Conservation (phyloP, 2,888 invertebrate species). For the Leptarthrus brevirostris region DNA sequence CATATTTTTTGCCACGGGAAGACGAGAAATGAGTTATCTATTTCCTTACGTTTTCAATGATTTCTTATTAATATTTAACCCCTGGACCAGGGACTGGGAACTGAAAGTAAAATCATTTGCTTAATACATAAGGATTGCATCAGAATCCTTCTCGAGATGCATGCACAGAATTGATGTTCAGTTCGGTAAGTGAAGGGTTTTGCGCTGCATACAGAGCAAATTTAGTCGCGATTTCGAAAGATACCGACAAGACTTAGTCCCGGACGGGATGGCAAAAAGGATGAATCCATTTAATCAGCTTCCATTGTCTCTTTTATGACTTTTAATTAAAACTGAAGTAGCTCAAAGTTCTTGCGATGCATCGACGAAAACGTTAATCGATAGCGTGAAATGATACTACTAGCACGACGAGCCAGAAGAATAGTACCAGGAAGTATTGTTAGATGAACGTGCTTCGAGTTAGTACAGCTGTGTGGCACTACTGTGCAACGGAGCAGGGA, state of each 20-base stretch:
- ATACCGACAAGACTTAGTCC: neutral
- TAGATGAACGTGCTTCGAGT: neutral
- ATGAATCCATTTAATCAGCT: constrained; percentile 48
- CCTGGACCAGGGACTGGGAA: neutral
- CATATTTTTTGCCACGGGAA: neutral
- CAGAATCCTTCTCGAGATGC: neutral
- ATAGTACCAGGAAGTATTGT: neutral
- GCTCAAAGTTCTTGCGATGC: constrained; percentile 7
- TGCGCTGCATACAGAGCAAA: neutral
- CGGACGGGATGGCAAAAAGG: neutral
- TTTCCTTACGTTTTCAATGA: neutral
- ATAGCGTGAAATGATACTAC: constrained; percentile 4
- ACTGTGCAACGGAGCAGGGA: neutral
- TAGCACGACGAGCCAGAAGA: neutral
- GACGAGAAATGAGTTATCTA: neutral
- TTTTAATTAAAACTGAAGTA: constrained; percentile 51
- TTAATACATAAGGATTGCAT: constrained; percentile 2
- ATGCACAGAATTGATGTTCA: neutral
- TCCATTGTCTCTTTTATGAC: constrained; percentile 50
- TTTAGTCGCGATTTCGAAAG: neutral
- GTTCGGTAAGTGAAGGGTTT: neutral
- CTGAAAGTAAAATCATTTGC: neutral
- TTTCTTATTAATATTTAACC: neutral
- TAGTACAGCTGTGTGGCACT: neutral
- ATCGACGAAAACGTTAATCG: constrained; percentile 36